These are phyloP conservation scores for Orchesella cincta DNA, from an alignment of 1,140 invertebrate genomes.

Conservation along the genomic window DNA sequence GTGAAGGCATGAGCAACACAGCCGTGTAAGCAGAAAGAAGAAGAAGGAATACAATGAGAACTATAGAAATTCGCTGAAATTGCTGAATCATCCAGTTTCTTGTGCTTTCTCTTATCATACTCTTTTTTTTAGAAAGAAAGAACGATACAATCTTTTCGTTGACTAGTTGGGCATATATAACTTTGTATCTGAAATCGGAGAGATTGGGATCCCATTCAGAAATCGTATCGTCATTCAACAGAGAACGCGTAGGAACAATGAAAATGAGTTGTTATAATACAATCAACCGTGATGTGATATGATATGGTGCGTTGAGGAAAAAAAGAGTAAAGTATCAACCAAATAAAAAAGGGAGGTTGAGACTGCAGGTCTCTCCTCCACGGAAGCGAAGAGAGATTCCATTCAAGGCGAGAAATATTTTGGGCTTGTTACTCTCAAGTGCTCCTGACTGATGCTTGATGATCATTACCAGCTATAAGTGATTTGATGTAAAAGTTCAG, in stretches of 20 bases:
- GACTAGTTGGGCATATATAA: background rate
- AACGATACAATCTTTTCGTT: slow-evolving; percentile 8
- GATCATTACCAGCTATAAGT: background rate
- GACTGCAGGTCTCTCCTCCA: background rate
- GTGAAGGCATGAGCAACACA: background rate
- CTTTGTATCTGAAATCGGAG: background rate
- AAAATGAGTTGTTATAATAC: background rate
- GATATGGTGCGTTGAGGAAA: background rate
- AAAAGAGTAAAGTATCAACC: background rate
- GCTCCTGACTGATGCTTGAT: too few species aligned
- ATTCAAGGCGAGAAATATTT: background rate
- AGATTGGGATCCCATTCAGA: background rate
- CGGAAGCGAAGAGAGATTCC: background rate
- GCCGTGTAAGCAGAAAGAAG: background rate
- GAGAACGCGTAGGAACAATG: slow-evolving; percentile 19
- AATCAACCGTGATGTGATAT: slow-evolving; percentile 14
- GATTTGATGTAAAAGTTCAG: background rate
- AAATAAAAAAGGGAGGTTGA: background rate
- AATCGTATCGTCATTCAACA: background rate
- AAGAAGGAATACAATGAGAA: background rate
- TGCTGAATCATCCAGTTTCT: slow-evolving; percentile 20
- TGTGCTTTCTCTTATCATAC: slow-evolving; percentile 8
- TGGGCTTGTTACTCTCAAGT: slow-evolving; percentile 1
- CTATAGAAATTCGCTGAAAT: too few species aligned
- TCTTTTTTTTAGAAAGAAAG: slow-evolving; percentile 7